A percentile compares a stretch with the other conserved stretches of the same genome.
These are phyloP conservation scores for Pilophorus perplexus DNA, from an alignment of 2,888 invertebrate genomes.

Conservation along the genomic window DNA sequence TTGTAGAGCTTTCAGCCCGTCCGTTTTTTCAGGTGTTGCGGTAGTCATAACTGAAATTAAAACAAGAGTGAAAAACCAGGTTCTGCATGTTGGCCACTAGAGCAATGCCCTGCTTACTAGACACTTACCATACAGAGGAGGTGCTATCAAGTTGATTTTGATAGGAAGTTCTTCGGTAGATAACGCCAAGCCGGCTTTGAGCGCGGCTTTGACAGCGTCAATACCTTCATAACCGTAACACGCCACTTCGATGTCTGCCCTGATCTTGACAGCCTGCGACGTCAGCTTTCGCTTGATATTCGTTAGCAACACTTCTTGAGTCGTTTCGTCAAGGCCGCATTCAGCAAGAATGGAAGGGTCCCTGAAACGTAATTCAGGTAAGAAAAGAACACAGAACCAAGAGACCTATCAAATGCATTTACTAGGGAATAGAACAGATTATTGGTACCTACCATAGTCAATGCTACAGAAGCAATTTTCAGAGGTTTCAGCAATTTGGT, in stretches of 20 bases:
- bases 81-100: no score
- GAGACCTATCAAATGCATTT: no score
- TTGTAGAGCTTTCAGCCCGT: constrained; percentile 85
- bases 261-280: constrained; percentile 94
- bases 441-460: no score
- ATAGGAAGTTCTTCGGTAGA: constrained; percentile 93
- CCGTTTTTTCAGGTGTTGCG: constrained; percentile 92
- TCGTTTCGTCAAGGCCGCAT: constrained; percentile 88
- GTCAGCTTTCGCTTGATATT: constrained; percentile 95
- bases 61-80: not conserved
- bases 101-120: no score
- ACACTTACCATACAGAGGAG: constrained; percentile 91
- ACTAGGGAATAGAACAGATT: no score
- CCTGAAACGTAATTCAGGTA: constrained; percentile 62
- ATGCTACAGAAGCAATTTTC: no score
- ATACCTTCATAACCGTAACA: constrained; percentile 98
- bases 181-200: constrained; percentile 83
- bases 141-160: constrained; percentile 98
- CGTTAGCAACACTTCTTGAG: constrained; percentile 85
- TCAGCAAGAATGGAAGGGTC: constrained; percentile 94
- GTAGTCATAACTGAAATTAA: constrained; percentile 84
- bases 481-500: no score
- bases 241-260: constrained; percentile 89
- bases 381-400: no score
- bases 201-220: constrained; percentile 92